Conservation (phyloP, 2,888 invertebrate species). For the Limnephilus auricula region DNA sequence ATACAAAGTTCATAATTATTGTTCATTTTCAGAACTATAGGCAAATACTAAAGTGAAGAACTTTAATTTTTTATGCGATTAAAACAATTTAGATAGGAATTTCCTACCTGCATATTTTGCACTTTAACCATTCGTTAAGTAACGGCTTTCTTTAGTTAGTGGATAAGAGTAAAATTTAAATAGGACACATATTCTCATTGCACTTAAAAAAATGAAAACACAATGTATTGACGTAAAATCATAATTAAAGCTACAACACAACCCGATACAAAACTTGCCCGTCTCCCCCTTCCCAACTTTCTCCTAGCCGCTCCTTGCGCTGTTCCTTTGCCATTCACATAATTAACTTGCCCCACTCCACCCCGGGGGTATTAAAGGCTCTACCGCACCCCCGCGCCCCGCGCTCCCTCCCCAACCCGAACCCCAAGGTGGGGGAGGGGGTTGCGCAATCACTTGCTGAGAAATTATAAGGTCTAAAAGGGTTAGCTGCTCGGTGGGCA, state of each 20-base stretch:
- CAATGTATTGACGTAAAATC: not conserved
- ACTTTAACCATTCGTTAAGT: no score
- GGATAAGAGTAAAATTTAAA: no score
- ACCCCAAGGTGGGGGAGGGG: conserved; percentile 15
- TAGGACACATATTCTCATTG: no score
- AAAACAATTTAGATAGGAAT: no score
- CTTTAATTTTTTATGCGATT: no score
- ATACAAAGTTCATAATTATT: no score
- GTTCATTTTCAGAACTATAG: no score
- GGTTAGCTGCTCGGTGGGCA: conserved; percentile 33
- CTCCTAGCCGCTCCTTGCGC: conserved; percentile 59
- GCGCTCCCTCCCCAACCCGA: conserved; percentile 18
- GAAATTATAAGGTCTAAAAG: conserved; percentile 61
- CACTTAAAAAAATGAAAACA: not conserved
- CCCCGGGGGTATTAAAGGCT: conserved; percentile 66
- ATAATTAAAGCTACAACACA: not conserved
- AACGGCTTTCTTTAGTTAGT: no score
- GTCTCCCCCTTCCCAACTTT: conserved; percentile 28
- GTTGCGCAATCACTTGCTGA: conserved; percentile 61
- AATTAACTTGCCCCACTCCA: conserved; percentile 66
- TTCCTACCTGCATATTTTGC: no score
- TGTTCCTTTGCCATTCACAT: conserved; percentile 66
- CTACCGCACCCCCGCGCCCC: conserved; percentile 54
- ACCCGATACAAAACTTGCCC: conserved; percentile 16
- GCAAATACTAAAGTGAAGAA: no score